Evolutionary conservation across 2,888 invertebrate genomes (phyloP).

Genomic region (Nasonovia ribisnigri): DNA sequence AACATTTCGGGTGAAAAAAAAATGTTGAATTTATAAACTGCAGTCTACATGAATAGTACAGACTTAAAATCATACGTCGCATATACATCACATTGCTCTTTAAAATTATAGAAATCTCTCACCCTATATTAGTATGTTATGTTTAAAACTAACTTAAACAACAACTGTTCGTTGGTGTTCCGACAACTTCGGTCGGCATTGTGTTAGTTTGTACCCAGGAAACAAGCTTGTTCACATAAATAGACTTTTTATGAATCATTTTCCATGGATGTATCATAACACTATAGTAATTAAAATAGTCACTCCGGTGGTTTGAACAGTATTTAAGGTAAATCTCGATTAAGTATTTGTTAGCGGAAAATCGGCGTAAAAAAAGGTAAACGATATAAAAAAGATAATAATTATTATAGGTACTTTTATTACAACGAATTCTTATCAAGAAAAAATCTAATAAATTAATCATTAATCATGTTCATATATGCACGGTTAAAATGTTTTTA

Average conservation of each 20-base stretch:
- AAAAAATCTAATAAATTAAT: background rate
- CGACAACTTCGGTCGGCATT: background rate
- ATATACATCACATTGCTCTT: background rate
- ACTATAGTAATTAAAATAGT: background rate
- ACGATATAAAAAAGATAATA: background rate
- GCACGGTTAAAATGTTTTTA: background rate
- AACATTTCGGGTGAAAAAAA: background rate
- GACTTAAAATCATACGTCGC: too few species aligned
- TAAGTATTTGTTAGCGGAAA: background rate
- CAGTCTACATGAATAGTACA: too few species aligned
- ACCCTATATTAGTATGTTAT: background rate
- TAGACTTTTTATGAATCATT: background rate
- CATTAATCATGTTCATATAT: background rate
- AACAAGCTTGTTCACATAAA: background rate
- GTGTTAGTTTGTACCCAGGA: background rate
- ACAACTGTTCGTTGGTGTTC: background rate
- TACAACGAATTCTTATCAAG: background rate
- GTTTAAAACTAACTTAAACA: constrained; percentile 10
- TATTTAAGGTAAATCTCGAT: background rate
- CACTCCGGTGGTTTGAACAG: background rate
- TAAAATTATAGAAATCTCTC: background rate
- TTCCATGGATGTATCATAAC: background rate
- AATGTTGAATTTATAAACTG: background rate
- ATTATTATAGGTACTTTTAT: background rate
- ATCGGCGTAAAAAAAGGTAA: background rate